Conservation (phyloP, 1,140 invertebrate genomes). For the Melitaea cinxia region DNA sequence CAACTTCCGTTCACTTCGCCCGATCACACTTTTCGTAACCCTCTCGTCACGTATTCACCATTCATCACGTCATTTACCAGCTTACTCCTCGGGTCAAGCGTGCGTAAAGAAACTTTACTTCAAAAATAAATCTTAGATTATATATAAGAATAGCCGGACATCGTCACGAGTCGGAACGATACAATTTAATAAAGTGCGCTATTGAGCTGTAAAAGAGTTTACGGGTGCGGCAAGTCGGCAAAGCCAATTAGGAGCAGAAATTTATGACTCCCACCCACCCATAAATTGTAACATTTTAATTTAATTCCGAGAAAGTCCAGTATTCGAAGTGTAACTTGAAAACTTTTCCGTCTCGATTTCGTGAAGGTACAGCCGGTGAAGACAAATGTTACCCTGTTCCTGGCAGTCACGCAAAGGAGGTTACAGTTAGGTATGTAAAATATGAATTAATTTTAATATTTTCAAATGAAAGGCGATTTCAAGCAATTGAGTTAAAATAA, state of each 20-base stretch:
- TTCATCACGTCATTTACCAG: no score
- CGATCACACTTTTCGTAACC: no score
- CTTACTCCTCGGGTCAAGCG: no score
- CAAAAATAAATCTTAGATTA: background rate
- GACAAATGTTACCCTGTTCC: conserved; percentile 20
- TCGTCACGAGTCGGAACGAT: conserved; percentile 23
- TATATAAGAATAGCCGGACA: conserved; percentile 17
- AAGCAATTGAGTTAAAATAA: no score
- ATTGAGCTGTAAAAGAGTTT: conserved; percentile 48
- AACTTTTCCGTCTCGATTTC: conserved; percentile 37
- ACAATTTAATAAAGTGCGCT: conserved; percentile 42
- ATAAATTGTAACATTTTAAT: conserved; percentile 71
- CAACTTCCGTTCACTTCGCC: no score
- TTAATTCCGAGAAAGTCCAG: conserved; percentile 50
- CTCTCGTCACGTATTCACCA: no score
- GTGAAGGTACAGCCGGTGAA: conserved; percentile 20
- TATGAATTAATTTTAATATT: no score
- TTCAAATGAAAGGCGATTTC: no score
- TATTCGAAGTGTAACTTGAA: conserved; percentile 36
- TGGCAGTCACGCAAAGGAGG: background rate
- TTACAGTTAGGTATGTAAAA: no score
- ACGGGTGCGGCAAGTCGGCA: conserved; percentile 44
- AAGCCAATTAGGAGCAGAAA: conserved; percentile 58
- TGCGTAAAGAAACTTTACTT: no score
- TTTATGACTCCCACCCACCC: conserved; percentile 52